Conservation (phyloP, 2,888 invertebrate genomes). For the Caenorhabditis wallacei region DNA sequence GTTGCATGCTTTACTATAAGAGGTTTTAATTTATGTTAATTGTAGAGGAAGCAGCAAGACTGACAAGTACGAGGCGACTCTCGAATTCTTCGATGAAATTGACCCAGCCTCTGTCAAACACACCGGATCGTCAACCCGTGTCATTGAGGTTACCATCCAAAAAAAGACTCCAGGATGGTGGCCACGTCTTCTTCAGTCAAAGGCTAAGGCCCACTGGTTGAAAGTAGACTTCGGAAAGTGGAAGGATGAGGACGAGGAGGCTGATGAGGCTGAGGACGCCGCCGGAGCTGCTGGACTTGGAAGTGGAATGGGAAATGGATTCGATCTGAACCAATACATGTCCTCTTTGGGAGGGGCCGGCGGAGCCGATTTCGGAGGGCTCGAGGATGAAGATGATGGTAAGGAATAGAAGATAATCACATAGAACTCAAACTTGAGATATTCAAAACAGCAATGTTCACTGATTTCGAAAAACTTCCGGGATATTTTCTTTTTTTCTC, state of each 20-base stretch:
- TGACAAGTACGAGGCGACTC: constrained; percentile 91
- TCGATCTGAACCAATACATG: constrained; percentile 73
- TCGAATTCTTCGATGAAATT: constrained; percentile 91
- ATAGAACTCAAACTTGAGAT: no score
- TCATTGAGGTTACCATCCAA: constrained; percentile 65
- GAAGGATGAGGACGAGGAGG: constrained; percentile 93
- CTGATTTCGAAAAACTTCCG: no score
- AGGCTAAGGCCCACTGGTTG: constrained; percentile 84
- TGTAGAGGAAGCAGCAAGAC: constrained; percentile 89
- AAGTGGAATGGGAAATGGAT: constrained; percentile 60
- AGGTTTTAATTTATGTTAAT: background rate
- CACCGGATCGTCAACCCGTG: constrained; percentile 65
- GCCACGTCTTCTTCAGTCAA: constrained; percentile 84
- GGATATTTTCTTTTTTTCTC: no score
- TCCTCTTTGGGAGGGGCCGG: constrained; percentile 66
- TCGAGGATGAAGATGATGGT: constrained; percentile 69
- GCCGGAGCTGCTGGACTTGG: constrained; percentile 23
- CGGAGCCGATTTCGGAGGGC: constrained; percentile 63
- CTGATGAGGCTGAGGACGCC: constrained; percentile 88
- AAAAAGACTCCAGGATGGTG: constrained; percentile 85
- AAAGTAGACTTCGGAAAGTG: constrained; percentile 97
- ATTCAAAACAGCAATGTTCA: no score
- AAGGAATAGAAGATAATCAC: no score
- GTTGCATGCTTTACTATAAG: constrained; percentile 7
- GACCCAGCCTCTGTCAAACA: constrained; percentile 54